Evolutionary conservation across 2,888 invertebrate genomes (phyloP).

Genomic region (Drosophila engyochracea): DNA sequence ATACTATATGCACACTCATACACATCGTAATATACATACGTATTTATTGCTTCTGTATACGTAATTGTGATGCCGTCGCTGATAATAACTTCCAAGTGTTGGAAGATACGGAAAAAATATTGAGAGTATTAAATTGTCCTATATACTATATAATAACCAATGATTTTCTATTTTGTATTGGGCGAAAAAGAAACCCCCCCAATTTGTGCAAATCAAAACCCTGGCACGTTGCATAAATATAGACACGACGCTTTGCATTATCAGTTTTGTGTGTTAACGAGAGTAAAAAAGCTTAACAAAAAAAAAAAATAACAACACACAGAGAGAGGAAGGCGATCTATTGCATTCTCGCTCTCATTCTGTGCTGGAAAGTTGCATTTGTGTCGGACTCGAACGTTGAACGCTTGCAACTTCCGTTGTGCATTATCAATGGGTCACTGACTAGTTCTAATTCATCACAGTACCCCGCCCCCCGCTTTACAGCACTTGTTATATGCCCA

Average conservation of each 20-base stretch:
- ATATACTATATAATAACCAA: constrained; percentile 10
- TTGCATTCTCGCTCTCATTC: constrained; percentile 18
- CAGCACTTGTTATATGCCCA: neutral
- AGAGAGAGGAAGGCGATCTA: constrained; percentile 9
- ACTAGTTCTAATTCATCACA: constrained; percentile 26
- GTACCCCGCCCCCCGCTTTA: neutral
- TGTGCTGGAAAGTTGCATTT: constrained; percentile 23
- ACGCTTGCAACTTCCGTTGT: constrained; percentile 58
- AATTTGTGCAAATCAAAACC: constrained; percentile 21
- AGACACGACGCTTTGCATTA: constrained; percentile 37
- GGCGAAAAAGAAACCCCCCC: neutral
- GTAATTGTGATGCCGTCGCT: constrained; percentile 8
- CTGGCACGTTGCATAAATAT: constrained; percentile 42
- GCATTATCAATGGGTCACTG: constrained; percentile 74
- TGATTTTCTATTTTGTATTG: constrained; percentile 4
- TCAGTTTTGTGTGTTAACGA: constrained; percentile 23
- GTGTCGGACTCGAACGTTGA: constrained; percentile 24
- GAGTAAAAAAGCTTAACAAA: constrained; percentile 3
- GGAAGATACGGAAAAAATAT: constrained; percentile 23
- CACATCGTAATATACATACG: constrained; percentile 1
- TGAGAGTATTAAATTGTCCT: constrained; percentile 9
- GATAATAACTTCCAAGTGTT: constrained; percentile 25
- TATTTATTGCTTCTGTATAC: constrained; percentile 12
- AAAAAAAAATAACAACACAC: neutral
- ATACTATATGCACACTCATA: constrained; percentile 51